phyloP scores from a whole-genome alignment of 2,113 vertebrate species.

The Eurypyga helias region DNA sequence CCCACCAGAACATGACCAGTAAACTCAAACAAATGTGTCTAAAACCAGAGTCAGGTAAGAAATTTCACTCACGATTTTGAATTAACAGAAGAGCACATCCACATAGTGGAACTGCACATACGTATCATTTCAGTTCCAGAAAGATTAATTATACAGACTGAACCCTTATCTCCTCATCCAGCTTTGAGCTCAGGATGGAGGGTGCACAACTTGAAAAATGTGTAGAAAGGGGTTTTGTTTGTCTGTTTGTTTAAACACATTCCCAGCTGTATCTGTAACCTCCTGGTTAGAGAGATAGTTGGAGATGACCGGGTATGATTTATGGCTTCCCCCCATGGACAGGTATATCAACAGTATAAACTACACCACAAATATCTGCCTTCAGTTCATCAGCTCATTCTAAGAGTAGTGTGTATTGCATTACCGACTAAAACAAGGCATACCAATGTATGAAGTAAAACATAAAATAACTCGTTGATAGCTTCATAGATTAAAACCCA shows the following conservation, averaged over 20 bases:
- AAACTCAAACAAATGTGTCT: neutral
- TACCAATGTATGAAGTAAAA: neutral
- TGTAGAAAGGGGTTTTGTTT: neutral
- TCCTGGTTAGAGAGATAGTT: neutral
- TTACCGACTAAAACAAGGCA: conserved; percentile 16
- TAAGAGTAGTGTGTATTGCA: neutral
- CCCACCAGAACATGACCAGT: neutral
- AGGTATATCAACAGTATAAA: conserved; percentile 2
- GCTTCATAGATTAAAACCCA: neutral
- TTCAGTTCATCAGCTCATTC: conserved; percentile 1
- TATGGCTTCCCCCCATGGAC: neutral
- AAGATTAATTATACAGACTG: neutral
- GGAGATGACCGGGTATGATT: neutral
- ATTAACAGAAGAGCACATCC: neutral
- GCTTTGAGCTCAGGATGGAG: neutral
- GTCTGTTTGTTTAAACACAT: neutral
- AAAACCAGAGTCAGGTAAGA: neutral
- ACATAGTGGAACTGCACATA: neutral
- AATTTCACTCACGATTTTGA: neutral
- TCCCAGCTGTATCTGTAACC: neutral
- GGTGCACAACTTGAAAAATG: neutral
- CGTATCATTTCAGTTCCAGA: neutral
- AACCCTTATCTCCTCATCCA: neutral
- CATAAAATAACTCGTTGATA: neutral
- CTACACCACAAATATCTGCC: neutral